phyloP scores from a whole-genome alignment of 2,888 invertebrate genomes.

The Apamea sordens region DNA sequence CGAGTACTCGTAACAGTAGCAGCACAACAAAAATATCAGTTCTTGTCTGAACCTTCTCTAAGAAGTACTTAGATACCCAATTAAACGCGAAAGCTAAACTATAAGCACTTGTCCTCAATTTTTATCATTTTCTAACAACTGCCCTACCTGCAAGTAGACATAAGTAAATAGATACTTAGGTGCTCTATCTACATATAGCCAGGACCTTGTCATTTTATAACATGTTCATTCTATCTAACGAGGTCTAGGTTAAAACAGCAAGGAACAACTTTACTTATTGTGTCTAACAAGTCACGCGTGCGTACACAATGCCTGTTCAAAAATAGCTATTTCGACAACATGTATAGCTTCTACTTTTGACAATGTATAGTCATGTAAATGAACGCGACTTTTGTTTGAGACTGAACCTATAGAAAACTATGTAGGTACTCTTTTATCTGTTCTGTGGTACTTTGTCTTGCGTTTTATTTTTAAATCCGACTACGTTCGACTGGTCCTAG shows the following conservation, averaged over 20 bases:
- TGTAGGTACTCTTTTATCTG: no score
- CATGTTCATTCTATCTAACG: constrained; percentile 15
- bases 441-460: constrained; percentile 17
- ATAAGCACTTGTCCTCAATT: neutral
- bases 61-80: neutral
- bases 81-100: neutral
- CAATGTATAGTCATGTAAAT: constrained; percentile 15
- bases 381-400: neutral
- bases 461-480: constrained; percentile 26
- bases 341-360: neutral
- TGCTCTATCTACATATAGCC: constrained; percentile 1
- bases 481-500: neutral
- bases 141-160: neutral
- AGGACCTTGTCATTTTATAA: constrained; percentile 32
- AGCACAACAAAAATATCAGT: no score
- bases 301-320: constrained; percentile 25
- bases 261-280: constrained; percentile 14
- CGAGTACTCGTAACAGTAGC: no score
- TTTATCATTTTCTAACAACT: neutral
- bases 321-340: constrained; percentile 30
- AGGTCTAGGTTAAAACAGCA: constrained; percentile 47
- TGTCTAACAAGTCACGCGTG: constrained; percentile 22
- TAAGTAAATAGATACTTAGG: neutral
- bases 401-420: neutral
- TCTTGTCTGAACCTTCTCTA: no score